These are phyloP conservation scores for Heliconius hermathena DNA, from an alignment of 1,140 invertebrate genomes.

Conservation along the genomic window DNA sequence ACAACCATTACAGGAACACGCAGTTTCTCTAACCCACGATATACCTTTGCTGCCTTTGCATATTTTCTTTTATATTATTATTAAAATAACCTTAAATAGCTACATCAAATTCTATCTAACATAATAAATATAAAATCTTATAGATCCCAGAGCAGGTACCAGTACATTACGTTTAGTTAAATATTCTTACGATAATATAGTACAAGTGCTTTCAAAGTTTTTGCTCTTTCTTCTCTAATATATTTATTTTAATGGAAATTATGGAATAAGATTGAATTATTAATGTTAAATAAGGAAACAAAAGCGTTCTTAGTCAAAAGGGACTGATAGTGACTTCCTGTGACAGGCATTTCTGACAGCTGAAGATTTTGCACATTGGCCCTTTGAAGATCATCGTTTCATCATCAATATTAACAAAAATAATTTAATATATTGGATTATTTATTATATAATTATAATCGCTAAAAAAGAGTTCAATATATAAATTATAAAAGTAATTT, in stretches of 20 bases:
- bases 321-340: not conserved
- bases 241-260: slow-evolving; percentile 4
- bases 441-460: no score
- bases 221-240: not conserved
- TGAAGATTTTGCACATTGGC: not conserved
- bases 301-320: not conserved
- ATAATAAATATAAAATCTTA: not conserved
- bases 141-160: not conserved
- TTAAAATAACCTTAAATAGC: no score
- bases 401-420: no score
- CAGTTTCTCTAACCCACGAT: no score
- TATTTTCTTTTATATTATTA: no score
- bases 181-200: not conserved
- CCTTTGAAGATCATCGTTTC: no score
- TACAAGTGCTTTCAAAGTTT: not conserved
- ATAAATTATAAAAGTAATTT: no score
- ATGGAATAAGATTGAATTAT: not conserved
- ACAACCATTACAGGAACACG: no score
- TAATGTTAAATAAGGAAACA: not conserved
- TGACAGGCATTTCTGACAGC: not conserved
- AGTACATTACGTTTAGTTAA: slow-evolving; percentile 2
- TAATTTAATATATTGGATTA: no score
- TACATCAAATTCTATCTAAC: no score
- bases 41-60: no score
- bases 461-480: no score